Base-by-base conservation (phyloP, 2,113 vertebrate genomes). In the Reinhardtius hippoglossoides region DNA sequence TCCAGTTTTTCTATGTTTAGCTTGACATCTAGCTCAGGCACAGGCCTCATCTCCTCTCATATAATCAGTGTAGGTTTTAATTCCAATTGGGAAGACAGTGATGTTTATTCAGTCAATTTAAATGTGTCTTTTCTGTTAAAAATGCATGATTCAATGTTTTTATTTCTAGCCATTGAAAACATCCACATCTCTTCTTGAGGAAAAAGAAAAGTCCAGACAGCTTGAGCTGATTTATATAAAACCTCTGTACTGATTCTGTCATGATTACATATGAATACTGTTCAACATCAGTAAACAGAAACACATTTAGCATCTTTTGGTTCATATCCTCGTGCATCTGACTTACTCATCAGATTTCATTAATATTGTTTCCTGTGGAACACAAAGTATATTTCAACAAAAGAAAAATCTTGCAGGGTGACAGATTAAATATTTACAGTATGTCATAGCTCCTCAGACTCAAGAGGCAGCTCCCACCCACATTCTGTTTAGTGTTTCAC, bases 251-350 rank as follows among this genome's bases (percentile, higher is more conserved):
- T 66, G 27, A 71, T 27, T 74, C 21, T 26, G 35, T 40, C 31
- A 52, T 65, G 63, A 82, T 75, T 9, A 44, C 3, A 78, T 58
- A 60, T 78, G 57, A 73, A 64, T 20, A 42, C 23, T 52, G 50
- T 73, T 76, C 21, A 60, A 58, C 54, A 27, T 23, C 20, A 44
- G 27, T 56, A 72, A 81, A 71, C n/a, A 71, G n/a, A 78, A 74
- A 73, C 60, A 76, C 23, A 54, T 89, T 75, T 71, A 54, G 5
- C 14, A 20, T 23, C 37, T 40, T 40, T 66, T 71, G 1, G 54
- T 42, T 35, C 23, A 60, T 44, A 23, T 75, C 10, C 42, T 56
- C n/a, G 18, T 62, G 15, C 44, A 44, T 44, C 9, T 63, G 10
- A 62, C 60, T 31, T 31, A 31, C 27, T 66, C n/a, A 31, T 42